A percentile compares a stretch with the other conserved stretches of the same genome.
phyloP scores from a whole-genome alignment of 2,888 invertebrate species.

The Philaethria dido region DNA sequence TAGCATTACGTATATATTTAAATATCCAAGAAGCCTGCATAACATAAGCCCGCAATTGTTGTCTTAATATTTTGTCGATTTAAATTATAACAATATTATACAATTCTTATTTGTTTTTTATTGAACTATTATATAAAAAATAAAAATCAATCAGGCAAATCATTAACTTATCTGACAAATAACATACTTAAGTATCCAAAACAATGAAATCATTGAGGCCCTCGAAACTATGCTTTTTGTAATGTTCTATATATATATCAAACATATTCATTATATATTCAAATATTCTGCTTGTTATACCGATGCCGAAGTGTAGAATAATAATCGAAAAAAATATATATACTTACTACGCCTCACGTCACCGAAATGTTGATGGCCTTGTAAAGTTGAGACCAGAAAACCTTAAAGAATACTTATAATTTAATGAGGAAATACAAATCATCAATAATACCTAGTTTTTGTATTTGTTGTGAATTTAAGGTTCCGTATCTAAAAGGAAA shows the following conservation, averaged over 20 bases:
- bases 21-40: too few relatives aligned
- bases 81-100: too few relatives aligned
- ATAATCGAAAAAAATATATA: slow-evolving; percentile 20
- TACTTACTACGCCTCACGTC: slow-evolving; percentile 24
- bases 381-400: neutral
- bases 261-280: slow-evolving; percentile 8
- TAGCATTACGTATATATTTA: too few relatives aligned
- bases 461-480: neutral
- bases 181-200: too few relatives aligned
- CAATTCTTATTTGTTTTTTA: too few relatives aligned
- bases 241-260: too few relatives aligned
- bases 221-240: neutral
- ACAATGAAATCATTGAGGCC: neutral
- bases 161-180: too few relatives aligned
- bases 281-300: neutral
- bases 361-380: slow-evolving; percentile 32
- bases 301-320: slow-evolving; percentile 13
- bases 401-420: slow-evolving; percentile 10
- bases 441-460: neutral
- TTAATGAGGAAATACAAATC: neutral
- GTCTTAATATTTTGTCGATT: too few relatives aligned
- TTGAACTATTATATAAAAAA: too few relatives aligned
- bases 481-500: too few relatives aligned
- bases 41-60: too few relatives aligned
- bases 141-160: too few relatives aligned